Evolutionary conservation across 2,797 vertebrate species (phyloP), one percentile per base, ranked within the genome.

Genomic region (Aldrovandia affinis): DNA sequence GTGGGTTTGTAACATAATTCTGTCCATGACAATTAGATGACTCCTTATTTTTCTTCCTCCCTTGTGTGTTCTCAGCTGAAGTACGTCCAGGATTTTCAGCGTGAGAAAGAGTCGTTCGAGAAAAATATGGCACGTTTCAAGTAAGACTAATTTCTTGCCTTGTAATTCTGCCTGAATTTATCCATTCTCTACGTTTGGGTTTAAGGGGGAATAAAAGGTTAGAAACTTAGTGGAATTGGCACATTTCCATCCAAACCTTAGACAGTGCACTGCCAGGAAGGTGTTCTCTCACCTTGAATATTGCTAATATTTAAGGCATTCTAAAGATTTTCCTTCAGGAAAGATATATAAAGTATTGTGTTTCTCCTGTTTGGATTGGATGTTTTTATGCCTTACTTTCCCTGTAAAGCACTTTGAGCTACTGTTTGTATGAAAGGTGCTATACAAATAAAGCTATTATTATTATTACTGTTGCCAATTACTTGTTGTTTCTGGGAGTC

Each of bases 111-210:
- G 44, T 79, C 42, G 2, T 88, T 86, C 81, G 85, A 83, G 42
- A 86, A 86, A 78, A 85, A 81, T 12, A 88, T 88, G 87, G 84
- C 85, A 36, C 87, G 83, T 12, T 87, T 88, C 85, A 86, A 85
- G 87, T 88, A 83, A 77, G 77, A 52, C 5, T 42, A 12, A 20
- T 63, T 42, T 33, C 50, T 77, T 44, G 75, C 30, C 44, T 22
- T 39, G 5, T 84, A 5, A 50, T 39, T 70, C 12, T 9, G 18
- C 12, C 12, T 68, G 28, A 33, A 9, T 68, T 18, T 14, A 15
- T 68, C 9, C 63, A 68, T 63, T 7, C 14, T 30, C 12, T 68
- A 5, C 10, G 63, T 1, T 36, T 33, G 14, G 30, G 30, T 68
- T 68, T 36, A 36, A 36, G 12, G 63, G 30, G 63, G 12, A 36